These are phyloP conservation scores for Sceloporus tristichus DNA, from an alignment of 2,113 vertebrate genomes.

Conservation along the genomic window DNA sequence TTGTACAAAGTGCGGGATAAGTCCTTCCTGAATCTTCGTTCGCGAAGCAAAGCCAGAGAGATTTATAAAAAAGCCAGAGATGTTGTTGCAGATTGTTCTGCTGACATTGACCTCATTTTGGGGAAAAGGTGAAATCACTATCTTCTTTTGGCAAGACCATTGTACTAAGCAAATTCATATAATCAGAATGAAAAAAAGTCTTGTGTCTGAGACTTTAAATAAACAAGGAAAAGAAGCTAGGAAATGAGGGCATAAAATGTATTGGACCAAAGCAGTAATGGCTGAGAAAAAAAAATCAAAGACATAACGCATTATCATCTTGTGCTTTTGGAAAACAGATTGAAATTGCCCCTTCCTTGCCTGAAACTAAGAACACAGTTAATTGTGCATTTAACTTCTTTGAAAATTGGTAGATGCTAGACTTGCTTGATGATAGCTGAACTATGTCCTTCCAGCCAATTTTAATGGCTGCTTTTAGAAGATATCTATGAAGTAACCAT, in stretches of 20 bases:
- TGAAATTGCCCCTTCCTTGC: not conserved
- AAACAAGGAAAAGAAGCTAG: not conserved
- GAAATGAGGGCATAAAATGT: not conserved
- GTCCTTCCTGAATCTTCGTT: too few species aligned
- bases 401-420: not conserved
- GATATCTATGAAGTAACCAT: not conserved
- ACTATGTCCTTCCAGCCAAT: not conserved
- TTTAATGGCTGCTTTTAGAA: not conserved
- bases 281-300: constrained; percentile 1
- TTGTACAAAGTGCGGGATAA: too few species aligned
- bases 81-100: not conserved
- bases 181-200: not conserved
- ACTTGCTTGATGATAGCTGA: not conserved
- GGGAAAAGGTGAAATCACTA: too few species aligned
- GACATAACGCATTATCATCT: not conserved
- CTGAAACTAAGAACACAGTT: not conserved
- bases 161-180: not conserved
- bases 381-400: constrained; percentile 7
- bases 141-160: too few species aligned
- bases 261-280: constrained; percentile 2
- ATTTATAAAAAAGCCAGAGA: too few species aligned
- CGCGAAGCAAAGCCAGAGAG: too few species aligned
- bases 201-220: not conserved
- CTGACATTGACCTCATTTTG: not conserved
- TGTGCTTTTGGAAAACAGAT: not conserved